Evolutionary conservation across 1,140 invertebrate species (phyloP).

Genomic region (Lucilia sericata): DNA sequence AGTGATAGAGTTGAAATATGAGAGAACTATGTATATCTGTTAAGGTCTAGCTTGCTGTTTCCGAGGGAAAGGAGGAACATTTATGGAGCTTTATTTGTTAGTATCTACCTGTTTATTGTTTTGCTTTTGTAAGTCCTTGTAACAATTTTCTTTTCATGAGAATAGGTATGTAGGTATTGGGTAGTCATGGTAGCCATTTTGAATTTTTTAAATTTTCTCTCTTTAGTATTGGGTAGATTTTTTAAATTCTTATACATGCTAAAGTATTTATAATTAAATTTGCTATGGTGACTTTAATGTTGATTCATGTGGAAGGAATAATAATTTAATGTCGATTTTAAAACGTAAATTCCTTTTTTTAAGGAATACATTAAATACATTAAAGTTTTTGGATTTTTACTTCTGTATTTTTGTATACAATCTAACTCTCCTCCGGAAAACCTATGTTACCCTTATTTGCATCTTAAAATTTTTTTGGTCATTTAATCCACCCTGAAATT

Average conservation of each 20-base stretch:
- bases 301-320: not conserved
- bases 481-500: not conserved
- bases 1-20: too few relatives aligned
- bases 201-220: constrained; percentile 6
- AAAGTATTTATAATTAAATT: constrained; percentile 16
- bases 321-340: not conserved
- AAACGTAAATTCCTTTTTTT: not conserved
- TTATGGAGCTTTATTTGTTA: not conserved
- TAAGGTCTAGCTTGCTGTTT: too few relatives aligned
- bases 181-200: constrained; percentile 29
- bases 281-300: not conserved
- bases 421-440: too few relatives aligned
- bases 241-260: constrained; percentile 21
- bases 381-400: too few relatives aligned
- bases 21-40: too few relatives aligned
- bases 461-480: too few relatives aligned
- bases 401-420: too few relatives aligned
- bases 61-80: not conserved
- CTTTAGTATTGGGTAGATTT: not conserved
- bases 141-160: not conserved
- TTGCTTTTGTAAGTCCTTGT: not conserved
- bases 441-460: too few relatives aligned
- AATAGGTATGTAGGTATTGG: not conserved
- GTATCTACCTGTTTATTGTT: not conserved
- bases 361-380: too few relatives aligned